Base-by-base conservation (phyloP, 2,113 vertebrate species). In the Tauraco erythrolophus region DNA sequence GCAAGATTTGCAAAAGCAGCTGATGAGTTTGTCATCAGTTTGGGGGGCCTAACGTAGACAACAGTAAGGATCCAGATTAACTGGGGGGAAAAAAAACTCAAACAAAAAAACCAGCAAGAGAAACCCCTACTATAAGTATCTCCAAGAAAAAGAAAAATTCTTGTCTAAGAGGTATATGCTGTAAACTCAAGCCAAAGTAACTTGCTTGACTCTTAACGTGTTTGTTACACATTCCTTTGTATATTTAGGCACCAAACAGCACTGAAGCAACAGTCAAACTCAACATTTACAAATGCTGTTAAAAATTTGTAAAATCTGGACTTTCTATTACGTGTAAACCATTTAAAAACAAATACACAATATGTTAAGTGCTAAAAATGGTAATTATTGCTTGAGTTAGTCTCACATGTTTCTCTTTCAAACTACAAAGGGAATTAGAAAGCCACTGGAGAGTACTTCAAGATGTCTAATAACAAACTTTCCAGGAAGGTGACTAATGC, bases 41-140 rank as follows among this genome's bases (percentile, higher is more conserved):
- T 70, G 14, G 31, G 15, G 12, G 25, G 11, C 2, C 11, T 23
- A 35, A 1, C 28, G 48, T 7, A 84, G 46, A 77, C 9, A 71
- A 71, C 53, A 16, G 21, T 7, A n/a, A 77, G 8, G 33, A 85
- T 62, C 6, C 30, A 62, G 30, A 58, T 58, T 81, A 68, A 68
- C 11, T 27, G 4, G 11, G 14, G 39, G 30, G 1, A 53, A 7
- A 17, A 45, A 41, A 35, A 27, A 1, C 5, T 54, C 18, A 62
- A 50, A 62, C 12, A 23, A 61, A 84, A 64, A 39, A 27, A 0
- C 4, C 4, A n/a, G 6, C 11, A 56, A 65, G 45, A 66, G 56
- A 66, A n/a, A 0, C 0, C 3, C 17, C 10, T 19, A n/a, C 12
- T 35, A 25, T 21, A 12, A 54, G 4, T n/a, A 3, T 48, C 41